Conservation (phyloP, 2,113 vertebrate species). For the Xenus cinereus region DNA sequence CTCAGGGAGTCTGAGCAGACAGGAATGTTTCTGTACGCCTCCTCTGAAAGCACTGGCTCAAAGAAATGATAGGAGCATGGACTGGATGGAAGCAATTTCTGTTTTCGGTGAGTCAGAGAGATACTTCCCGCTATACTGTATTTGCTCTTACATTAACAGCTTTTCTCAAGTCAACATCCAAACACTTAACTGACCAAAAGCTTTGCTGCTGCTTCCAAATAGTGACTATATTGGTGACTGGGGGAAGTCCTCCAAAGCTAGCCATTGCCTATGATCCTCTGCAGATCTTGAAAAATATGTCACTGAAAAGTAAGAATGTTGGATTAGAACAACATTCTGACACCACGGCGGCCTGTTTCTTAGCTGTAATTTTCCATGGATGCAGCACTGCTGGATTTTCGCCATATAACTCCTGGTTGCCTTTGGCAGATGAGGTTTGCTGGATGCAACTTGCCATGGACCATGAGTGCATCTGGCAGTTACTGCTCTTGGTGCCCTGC, state of each 20-base stretch:
- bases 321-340: slow-evolving; percentile 9
- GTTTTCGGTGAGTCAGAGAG: background rate
- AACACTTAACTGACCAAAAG: background rate
- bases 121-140: background rate
- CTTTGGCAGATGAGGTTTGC: background rate
- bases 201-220: background rate
- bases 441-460: background rate
- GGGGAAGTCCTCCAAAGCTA: background rate
- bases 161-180: background rate
- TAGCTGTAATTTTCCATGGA: slow-evolving; percentile 29
- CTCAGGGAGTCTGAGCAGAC: background rate
- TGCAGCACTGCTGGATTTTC: background rate
- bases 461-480: background rate
- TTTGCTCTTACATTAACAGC: background rate
- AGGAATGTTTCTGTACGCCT: background rate
- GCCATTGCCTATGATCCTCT: background rate
- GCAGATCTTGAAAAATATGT: slow-evolving; percentile 7
- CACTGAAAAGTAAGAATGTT: background rate
- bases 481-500: fast-evolving
- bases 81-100: background rate
- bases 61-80: background rate
- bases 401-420: background rate
- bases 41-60: background rate
- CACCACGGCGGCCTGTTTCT: background rate
- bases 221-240: background rate